Evolutionary conservation across 2,888 invertebrate genomes (phyloP).

Genomic region (Drosophila basisetae): DNA sequence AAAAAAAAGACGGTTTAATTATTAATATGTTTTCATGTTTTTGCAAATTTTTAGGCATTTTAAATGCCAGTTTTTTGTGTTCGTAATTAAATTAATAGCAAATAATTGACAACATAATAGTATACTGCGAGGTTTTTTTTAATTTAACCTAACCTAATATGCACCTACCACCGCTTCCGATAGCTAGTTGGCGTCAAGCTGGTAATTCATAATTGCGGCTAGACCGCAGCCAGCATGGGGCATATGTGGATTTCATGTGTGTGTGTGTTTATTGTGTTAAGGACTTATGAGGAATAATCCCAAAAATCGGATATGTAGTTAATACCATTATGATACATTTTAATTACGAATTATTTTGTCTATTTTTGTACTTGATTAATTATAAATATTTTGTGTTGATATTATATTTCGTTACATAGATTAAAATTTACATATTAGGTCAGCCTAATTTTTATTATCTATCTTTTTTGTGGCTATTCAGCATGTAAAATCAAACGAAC

Average conservation of each 20-base stretch:
- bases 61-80: conserved; percentile 38
- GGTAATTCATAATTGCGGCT: conserved; percentile 55
- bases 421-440: neutral
- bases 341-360: neutral
- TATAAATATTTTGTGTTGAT: neutral
- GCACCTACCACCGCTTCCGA: neutral
- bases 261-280: conserved; percentile 37
- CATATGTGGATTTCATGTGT: conserved; percentile 6
- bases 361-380: neutral
- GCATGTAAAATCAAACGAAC: neutral
- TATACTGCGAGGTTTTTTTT: conserved; percentile 1
- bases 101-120: conserved; percentile 27
- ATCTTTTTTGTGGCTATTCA: neutral
- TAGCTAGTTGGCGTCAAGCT: conserved; percentile 18
- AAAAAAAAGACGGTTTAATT: conserved; percentile 70
- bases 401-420: neutral
- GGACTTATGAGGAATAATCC: conserved; percentile 31
- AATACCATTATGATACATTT: conserved; percentile 1
- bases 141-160: neutral
- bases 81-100: conserved; percentile 68
- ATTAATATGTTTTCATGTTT: conserved; percentile 71
- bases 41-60: conserved; percentile 56
- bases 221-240: conserved; percentile 40
- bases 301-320: conserved; percentile 9
- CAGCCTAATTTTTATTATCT: neutral